phyloP scores from a whole-genome alignment of 1,140 invertebrate species.

The Zaprionus ornatus region DNA sequence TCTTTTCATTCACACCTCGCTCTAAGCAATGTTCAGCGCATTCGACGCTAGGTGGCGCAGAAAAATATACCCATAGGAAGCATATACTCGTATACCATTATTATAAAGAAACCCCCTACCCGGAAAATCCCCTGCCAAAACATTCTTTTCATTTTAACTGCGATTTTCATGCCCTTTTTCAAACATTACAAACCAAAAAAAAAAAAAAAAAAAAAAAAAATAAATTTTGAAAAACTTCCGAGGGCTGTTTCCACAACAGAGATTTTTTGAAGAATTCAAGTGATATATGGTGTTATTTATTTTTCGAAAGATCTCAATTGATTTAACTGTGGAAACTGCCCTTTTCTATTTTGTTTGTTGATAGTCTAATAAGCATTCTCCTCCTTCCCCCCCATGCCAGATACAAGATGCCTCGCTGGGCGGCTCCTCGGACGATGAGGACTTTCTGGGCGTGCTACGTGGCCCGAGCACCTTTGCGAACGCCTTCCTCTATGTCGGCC shows the following conservation, averaged over 20 bases:
- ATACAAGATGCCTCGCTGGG: constrained; percentile 83
- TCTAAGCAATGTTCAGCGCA: constrained; percentile 63
- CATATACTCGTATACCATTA: constrained; percentile 19
- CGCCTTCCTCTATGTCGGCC: constrained; percentile 92
- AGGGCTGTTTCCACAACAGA: background rate
- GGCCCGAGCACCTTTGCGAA: constrained; percentile 89
- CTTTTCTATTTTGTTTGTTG: background rate
- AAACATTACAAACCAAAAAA: background rate
- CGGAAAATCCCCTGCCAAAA: background rate
- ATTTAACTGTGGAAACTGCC: background rate
- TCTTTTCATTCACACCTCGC: constrained; percentile 40
- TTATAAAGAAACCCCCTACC: constrained; percentile 1
- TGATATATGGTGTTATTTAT: background rate
- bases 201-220: background rate
- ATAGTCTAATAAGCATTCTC: background rate
- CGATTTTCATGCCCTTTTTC: constrained; percentile 28
- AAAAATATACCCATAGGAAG: constrained; percentile 15
- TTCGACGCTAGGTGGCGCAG: constrained; percentile 58
- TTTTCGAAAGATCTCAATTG: background rate
- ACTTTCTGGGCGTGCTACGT: constrained; percentile 85
- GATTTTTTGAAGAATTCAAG: background rate
- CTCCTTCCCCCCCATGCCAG: constrained; percentile 42
- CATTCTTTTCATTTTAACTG: constrained; percentile 34
- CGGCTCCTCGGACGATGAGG: constrained; percentile 83
- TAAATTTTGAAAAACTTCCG: background rate